These are phyloP conservation scores for Nibea coibor DNA, from an alignment of 2,113 vertebrate genomes.

Conservation along the genomic window DNA sequence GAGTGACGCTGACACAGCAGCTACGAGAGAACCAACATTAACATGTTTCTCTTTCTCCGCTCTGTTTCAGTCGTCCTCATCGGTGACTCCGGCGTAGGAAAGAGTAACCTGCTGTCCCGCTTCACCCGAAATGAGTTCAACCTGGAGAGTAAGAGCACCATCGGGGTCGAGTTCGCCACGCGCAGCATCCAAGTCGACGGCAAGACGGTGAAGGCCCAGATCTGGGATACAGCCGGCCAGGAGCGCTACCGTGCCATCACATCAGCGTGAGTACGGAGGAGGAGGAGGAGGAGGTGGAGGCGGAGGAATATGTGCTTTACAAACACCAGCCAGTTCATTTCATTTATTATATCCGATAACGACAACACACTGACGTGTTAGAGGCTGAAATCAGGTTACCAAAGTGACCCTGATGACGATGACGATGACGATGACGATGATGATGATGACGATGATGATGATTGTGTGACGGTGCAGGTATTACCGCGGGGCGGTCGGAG, in stretches of 20 bases:
- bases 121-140: slow-evolving; percentile 85
- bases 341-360: no score
- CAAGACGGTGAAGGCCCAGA: slow-evolving; percentile 96
- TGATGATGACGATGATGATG: background rate
- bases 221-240: slow-evolving; percentile 96
- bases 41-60: background rate
- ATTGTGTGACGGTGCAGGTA: slow-evolving; percentile 82
- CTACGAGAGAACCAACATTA: background rate
- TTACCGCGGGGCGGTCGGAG: slow-evolving; percentile 96
- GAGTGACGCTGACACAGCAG: background rate
- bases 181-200: slow-evolving; percentile 85
- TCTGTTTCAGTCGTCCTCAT: slow-evolving; percentile 90
- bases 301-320: no score
- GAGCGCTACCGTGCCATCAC: slow-evolving; percentile 96
- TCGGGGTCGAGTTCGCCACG: slow-evolving; percentile 82
- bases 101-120: slow-evolving; percentile 83
- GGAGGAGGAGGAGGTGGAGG: no score
- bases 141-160: slow-evolving; percentile 84
- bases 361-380: background rate
- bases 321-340: no score
- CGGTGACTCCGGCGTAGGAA: slow-evolving; percentile 87
- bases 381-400: background rate
- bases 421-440: background rate
- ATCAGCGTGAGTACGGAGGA: slow-evolving; percentile 88
- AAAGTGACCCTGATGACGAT: background rate